A percentile compares a stretch with the other conserved stretches of the same genome.
Conservation (phyloP, 2,113 vertebrate species). For the Lepus timidus region DNA sequence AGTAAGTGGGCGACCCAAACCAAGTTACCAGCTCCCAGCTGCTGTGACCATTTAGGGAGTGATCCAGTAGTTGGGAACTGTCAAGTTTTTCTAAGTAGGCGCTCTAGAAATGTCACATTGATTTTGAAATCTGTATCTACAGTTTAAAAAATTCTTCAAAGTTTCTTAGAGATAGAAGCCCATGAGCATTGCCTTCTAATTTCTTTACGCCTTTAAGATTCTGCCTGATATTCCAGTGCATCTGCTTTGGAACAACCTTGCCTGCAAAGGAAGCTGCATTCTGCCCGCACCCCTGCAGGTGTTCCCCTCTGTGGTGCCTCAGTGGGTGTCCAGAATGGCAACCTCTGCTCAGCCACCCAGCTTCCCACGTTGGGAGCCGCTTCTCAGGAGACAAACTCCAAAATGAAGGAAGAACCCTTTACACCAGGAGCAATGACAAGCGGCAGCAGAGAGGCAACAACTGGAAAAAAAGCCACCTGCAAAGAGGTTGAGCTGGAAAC, state of each 20-base stretch:
- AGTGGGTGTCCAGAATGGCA: background rate
- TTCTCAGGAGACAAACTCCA: background rate
- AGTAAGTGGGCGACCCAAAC: too few relatives aligned
- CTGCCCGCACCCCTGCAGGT: background rate
- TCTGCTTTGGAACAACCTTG: background rate
- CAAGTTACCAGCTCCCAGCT: too few relatives aligned
- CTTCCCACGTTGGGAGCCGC: background rate
- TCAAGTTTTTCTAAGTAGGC: too few relatives aligned
- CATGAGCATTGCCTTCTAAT: background rate
- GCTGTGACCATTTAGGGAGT: too few relatives aligned
- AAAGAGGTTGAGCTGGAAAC: too few relatives aligned
- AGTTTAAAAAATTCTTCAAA: background rate
- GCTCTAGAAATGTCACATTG: too few relatives aligned
- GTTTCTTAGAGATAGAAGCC: background rate
- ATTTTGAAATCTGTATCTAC: too few relatives aligned
- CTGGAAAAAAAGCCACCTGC: background rate
- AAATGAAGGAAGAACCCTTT: accelerated
- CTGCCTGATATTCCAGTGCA: background rate
- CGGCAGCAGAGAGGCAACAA: background rate
- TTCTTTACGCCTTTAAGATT: background rate
- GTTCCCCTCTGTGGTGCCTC: too few relatives aligned
- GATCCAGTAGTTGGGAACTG: too few relatives aligned
- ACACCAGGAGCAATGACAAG: background rate
- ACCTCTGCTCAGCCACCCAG: background rate
- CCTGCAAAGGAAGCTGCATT: background rate